Evolutionary conservation across 2,888 invertebrate species (phyloP).

Genomic region (Rhagonycha fulva): DNA sequence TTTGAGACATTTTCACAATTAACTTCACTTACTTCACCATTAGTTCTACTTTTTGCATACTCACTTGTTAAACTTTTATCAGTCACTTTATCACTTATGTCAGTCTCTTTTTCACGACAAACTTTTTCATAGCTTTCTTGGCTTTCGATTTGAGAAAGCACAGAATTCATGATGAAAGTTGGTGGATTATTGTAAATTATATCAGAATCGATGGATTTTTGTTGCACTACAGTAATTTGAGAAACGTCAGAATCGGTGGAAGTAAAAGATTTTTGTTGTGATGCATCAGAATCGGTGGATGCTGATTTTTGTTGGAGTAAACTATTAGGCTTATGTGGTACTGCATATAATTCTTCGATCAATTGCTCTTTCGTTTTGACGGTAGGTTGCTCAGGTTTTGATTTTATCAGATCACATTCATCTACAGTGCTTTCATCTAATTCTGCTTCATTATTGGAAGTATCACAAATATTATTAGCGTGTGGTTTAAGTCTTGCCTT

Average conservation of each 20-base stretch:
- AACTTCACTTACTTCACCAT: slow-evolving; percentile 15
- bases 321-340: slow-evolving; percentile 39
- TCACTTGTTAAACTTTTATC: not conserved
- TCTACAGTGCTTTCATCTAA: not conserved
- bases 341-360: slow-evolving; percentile 51
- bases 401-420: not conserved
- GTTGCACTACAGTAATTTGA: slow-evolving; percentile 48
- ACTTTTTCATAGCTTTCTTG: slow-evolving; percentile 45
- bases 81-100: not conserved
- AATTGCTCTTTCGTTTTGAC: slow-evolving; percentile 6
- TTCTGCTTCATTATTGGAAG: not conserved
- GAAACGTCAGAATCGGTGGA: slow-evolving; percentile 50
- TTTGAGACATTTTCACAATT: slow-evolving; percentile 8
- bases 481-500: slow-evolving; percentile 59
- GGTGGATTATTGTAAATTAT: slow-evolving; percentile 48
- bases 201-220: slow-evolving; percentile 51
- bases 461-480: slow-evolving; percentile 28
- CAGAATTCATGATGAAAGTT: slow-evolving; percentile 47
- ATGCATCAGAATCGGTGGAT: slow-evolving; percentile 13
- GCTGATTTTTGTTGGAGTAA: slow-evolving; percentile 7
- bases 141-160: slow-evolving; percentile 51
- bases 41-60: slow-evolving; percentile 5
- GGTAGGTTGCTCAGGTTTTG: not conserved
- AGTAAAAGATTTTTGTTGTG: slow-evolving; percentile 28
- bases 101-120: slow-evolving; percentile 13